Percentiles rank a stretch among this genome's conserved stretches.
Evolutionary conservation across 2,113 vertebrate species (phyloP).

Genomic region (Varanus komodoensis): DNA sequence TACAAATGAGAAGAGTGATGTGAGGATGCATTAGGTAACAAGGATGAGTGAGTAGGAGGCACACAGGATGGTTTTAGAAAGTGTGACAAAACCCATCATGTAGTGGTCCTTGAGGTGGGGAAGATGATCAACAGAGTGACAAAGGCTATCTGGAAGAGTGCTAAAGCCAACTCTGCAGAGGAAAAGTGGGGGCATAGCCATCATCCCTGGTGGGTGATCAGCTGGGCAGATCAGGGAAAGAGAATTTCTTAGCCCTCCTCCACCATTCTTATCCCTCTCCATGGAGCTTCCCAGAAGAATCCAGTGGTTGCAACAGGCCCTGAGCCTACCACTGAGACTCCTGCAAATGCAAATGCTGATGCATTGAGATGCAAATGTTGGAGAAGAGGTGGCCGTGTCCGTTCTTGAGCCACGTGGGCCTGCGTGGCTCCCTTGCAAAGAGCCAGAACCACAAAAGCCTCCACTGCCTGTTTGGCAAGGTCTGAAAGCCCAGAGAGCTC

Average conservation of each 20-base stretch:
- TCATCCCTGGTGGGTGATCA: no score
- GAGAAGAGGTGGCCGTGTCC: not conserved
- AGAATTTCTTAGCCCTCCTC: not conserved
- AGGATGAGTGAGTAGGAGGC: no score
- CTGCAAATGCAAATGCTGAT: not conserved
- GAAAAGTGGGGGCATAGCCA: no score
- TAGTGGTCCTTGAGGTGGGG: no score
- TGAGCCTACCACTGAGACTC: not conserved
- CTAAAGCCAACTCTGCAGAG: no score
- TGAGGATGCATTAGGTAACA: no score
- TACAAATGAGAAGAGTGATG: no score
- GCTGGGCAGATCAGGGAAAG: not conserved
- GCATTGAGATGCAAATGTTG: not conserved
- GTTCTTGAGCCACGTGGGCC: not conserved
- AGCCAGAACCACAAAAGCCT: not conserved
- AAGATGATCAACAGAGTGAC: no score
- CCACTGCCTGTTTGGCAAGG: not conserved
- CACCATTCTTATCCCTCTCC: not conserved
- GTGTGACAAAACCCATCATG: no score
- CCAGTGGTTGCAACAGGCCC: not conserved
- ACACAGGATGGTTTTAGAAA: no score
- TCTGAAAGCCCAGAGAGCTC: not conserved
- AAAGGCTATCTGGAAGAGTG: no score
- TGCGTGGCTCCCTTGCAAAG: not conserved
- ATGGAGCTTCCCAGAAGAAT: not conserved